Conservation (phyloP, 2,113 vertebrate genomes). For the Tenrec ecaudatus region DNA sequence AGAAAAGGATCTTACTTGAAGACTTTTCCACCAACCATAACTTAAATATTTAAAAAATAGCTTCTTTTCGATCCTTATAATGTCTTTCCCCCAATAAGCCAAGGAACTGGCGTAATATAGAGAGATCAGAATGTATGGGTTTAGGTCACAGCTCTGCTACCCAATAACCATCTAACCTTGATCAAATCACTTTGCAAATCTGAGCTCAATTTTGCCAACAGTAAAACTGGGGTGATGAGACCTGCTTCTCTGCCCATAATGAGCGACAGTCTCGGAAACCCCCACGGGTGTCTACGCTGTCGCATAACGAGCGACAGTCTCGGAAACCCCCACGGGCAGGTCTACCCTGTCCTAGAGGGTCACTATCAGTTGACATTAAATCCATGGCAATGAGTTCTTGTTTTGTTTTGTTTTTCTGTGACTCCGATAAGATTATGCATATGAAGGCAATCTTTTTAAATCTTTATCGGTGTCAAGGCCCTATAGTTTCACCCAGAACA, state of each 20-base stretch:
- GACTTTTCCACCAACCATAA: conserved; percentile 8
- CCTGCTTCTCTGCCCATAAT: too few relatives aligned
- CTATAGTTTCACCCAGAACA: not conserved
- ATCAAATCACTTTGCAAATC: conserved; percentile 25
- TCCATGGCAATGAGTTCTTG: not conserved
- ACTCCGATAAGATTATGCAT: conserved; percentile 6
- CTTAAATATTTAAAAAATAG: not conserved
- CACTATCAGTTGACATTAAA: not conserved
- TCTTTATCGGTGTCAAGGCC: not conserved
- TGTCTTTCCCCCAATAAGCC: conserved; percentile 31
- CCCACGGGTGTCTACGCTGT: too few relatives aligned
- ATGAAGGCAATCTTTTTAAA: conserved; percentile 18
- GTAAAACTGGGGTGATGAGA: not conserved
- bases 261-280: too few relatives aligned
- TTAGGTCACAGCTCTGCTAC: conserved; percentile 2
- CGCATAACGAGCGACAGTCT: too few relatives aligned
- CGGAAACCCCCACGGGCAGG: too few relatives aligned
- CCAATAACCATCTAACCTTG: not conserved
- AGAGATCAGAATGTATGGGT: not conserved
- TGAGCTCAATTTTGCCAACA: conserved; percentile 33
- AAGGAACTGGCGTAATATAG: not conserved
- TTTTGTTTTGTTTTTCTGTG: not conserved
- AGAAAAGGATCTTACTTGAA: not conserved
- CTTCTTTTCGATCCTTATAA: not conserved
- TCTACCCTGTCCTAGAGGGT: too few relatives aligned